Conservation (phyloP, 2,113 vertebrate genomes). For the Macquaria australasica region DNA sequence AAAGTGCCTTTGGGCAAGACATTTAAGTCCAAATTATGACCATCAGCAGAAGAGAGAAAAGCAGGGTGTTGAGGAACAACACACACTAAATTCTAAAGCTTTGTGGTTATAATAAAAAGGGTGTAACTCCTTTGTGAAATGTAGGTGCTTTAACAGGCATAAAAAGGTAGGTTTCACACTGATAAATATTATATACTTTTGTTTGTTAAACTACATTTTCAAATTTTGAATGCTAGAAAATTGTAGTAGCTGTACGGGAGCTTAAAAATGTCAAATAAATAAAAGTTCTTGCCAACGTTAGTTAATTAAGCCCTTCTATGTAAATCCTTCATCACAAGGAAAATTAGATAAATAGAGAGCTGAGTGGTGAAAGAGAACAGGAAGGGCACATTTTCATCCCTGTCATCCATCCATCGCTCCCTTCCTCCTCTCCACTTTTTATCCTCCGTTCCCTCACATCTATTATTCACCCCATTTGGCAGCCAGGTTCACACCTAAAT, state of each 20-base stretch:
- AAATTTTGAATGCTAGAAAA: not conserved
- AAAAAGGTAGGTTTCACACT: not conserved
- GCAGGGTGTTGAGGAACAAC: not conserved
- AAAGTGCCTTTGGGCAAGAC: not conserved
- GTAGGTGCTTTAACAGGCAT: not conserved
- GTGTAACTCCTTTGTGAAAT: not conserved
- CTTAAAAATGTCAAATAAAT: not conserved
- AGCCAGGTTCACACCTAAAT: slow-evolving; percentile 54
- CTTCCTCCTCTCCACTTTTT: slow-evolving; percentile 42
- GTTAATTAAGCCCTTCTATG: not conserved
- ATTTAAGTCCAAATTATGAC: not conserved
- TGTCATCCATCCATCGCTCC: slow-evolving; percentile 35
- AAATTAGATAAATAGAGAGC: slow-evolving; percentile 21
- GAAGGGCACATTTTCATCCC: slow-evolving; percentile 40
- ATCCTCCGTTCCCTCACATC: slow-evolving; percentile 64
- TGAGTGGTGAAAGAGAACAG: slow-evolving; percentile 22
- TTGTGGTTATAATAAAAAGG: slow-evolving; percentile 1
- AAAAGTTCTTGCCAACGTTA: not conserved
- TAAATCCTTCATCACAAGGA: slow-evolving; percentile 28
- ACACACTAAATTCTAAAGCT: slow-evolving; percentile 28
- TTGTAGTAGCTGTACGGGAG: not conserved
- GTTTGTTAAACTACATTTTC: not conserved
- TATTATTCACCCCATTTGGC: slow-evolving; percentile 73
- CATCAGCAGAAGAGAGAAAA: not conserved
- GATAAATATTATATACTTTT: too few species aligned